phyloP scores from a whole-genome alignment of 2,888 invertebrate genomes.

The Ectemnius lituratus region DNA sequence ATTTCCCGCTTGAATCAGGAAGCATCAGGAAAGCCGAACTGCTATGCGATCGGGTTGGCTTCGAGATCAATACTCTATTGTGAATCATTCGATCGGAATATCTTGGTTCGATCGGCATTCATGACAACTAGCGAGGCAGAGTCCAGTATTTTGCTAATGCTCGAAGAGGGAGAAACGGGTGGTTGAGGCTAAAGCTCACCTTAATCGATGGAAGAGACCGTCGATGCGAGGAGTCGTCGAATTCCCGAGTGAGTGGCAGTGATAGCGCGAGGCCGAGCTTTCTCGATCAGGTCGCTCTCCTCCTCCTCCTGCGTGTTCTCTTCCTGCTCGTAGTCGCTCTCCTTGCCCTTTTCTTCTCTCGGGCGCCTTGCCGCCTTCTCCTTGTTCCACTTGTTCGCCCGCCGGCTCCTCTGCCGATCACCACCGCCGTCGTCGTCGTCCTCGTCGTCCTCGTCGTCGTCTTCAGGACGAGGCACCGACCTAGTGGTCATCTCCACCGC shows the following conservation, averaged over 20 bases:
- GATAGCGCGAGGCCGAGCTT: conserved; percentile 32
- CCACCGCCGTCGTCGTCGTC: conserved; percentile 67
- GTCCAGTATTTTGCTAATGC: no score
- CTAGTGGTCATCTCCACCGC: conserved; percentile 69
- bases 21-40: not conserved
- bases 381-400: conserved; percentile 34
- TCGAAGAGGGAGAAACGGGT: not conserved
- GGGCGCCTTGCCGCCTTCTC: conserved; percentile 38
- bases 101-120: not conserved
- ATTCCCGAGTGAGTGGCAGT: conserved; percentile 50
- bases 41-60: not conserved
- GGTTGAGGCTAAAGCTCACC: conserved; percentile 43
- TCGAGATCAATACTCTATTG: not conserved
- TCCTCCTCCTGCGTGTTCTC: not conserved
- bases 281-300: conserved; percentile 32
- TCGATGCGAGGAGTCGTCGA: conserved; percentile 59
- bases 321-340: conserved; percentile 8
- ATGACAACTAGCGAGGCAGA: no score
- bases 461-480: conserved; percentile 69
- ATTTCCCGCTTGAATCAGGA: not conserved
- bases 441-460: conserved; percentile 68
- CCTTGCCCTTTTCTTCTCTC: conserved; percentile 28
- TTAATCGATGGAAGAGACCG: conserved; percentile 67
- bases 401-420: conserved; percentile 53
- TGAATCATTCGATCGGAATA: not conserved